These are phyloP conservation scores for Parnassius apollo DNA, from an alignment of 2,888 invertebrate genomes.

Conservation along the genomic window DNA sequence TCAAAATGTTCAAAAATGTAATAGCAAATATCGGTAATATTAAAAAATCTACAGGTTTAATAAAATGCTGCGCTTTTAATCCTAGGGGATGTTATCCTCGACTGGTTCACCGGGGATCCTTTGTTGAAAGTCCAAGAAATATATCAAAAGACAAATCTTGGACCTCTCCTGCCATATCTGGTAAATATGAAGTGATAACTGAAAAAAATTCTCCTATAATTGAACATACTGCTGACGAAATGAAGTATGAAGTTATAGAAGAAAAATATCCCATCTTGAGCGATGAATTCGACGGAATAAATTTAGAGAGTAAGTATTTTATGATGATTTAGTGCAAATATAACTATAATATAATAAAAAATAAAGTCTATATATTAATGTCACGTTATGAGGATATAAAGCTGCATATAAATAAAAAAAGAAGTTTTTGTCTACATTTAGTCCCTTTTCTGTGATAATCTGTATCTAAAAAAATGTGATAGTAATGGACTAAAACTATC, in stretches of 20 bases:
- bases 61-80: constrained; percentile 5
- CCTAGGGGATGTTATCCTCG: constrained; percentile 3
- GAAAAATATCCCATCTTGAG: constrained; percentile 57
- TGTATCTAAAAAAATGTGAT: too few species aligned
- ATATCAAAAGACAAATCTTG: constrained; percentile 53
- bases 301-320: constrained; percentile 79
- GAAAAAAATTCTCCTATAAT: constrained; percentile 86
- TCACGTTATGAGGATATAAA: too few species aligned
- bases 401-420: too few species aligned
- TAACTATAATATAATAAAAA: too few species aligned
- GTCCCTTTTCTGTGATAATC: too few species aligned
- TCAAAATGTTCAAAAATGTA: constrained; percentile 20
- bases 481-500: too few species aligned
- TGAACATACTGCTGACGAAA: constrained; percentile 87
- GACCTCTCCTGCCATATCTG: constrained; percentile 71
- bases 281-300: constrained; percentile 83
- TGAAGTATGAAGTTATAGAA: constrained; percentile 39
- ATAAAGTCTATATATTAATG: too few species aligned
- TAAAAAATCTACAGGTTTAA: constrained; percentile 4
- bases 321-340: not conserved
- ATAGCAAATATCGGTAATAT: constrained; percentile 1
- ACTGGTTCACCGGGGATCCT: constrained; percentile 5
- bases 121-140: constrained; percentile 21
- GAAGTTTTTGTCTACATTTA: too few species aligned
- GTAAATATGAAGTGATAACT: constrained; percentile 85